Evolutionary conservation across 2,888 invertebrate genomes (phyloP).

Genomic region (Melikaiella ostensackeni): DNA sequence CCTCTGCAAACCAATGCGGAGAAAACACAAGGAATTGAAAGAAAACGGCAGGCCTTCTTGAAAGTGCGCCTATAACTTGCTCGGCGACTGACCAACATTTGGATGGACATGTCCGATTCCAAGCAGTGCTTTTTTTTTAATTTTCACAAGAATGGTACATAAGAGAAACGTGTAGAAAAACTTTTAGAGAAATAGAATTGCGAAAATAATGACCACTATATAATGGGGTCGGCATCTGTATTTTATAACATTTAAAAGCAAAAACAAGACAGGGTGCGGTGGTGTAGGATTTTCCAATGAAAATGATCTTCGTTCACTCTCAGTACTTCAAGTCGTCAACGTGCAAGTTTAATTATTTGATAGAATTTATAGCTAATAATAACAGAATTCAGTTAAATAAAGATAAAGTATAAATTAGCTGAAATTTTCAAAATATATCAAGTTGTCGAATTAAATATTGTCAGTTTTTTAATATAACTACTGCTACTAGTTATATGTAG

Average conservation of each 20-base stretch:
- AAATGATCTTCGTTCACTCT: background rate
- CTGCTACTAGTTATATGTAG: too few relatives aligned
- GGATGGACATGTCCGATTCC: background rate
- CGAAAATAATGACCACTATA: background rate
- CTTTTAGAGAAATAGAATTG: background rate
- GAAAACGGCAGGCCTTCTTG: constrained; percentile 49
- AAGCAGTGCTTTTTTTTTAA: background rate
- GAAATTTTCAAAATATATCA: background rate
- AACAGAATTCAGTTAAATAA: background rate
- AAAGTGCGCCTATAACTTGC: constrained; percentile 59
- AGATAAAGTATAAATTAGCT: background rate
- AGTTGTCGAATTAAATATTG: background rate
- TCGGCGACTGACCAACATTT: constrained; percentile 35
- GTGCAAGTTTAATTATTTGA: background rate
- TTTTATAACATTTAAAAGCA: background rate
- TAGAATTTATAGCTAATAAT: background rate
- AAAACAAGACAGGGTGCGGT: background rate
- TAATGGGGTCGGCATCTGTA: background rate
- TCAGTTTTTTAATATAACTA: background rate
- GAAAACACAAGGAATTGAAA: background rate
- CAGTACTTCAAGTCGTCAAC: background rate
- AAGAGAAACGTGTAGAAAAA: background rate
- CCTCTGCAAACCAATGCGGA: background rate
- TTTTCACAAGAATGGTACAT: background rate
- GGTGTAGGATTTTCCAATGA: background rate